phyloP scores from a whole-genome alignment of 92 coral and sea anemone genomes.

The Phenganax marumi region DNA sequence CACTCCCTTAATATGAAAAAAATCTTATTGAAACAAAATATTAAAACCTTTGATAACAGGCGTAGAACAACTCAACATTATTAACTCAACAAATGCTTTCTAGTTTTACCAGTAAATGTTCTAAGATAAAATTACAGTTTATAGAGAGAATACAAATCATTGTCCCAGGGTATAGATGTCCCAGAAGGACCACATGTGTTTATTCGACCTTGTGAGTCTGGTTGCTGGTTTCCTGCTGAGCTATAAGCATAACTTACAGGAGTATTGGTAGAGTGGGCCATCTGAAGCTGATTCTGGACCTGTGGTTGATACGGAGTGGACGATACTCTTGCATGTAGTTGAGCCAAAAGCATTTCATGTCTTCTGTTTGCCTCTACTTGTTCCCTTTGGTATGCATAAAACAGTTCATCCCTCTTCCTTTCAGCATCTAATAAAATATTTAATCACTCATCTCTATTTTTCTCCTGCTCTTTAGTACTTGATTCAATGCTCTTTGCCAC shows the following conservation, averaged over 20 bases:
- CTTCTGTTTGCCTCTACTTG: slow-evolving; percentile 47
- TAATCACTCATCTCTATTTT: slow-evolving; percentile 45
- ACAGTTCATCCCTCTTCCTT: slow-evolving; percentile 47
- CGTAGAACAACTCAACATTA: too few relatives aligned
- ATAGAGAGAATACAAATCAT: slow-evolving; percentile 21
- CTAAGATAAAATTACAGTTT: neutral
- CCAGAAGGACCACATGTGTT: neutral
- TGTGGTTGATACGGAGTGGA: neutral
- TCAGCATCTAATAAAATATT: slow-evolving; percentile 46
- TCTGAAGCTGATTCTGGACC: neutral
- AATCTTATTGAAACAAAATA: neutral
- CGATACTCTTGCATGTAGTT: slow-evolving; percentile 29
- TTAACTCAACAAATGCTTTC: neutral
- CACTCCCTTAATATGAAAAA: neutral
- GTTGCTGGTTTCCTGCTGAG: slow-evolving; percentile 5
- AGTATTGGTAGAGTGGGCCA: slow-evolving; percentile 4
- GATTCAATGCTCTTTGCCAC: slow-evolving; percentile 55
- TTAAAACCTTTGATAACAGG: neutral
- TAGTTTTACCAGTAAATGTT: neutral
- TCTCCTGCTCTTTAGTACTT: slow-evolving; percentile 47
- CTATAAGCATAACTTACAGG: slow-evolving; percentile 14
- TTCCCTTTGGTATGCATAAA: slow-evolving; percentile 44
- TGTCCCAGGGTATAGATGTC: slow-evolving; percentile 4
- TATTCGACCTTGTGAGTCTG: neutral
- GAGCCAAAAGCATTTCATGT: slow-evolving; percentile 53